A percentile compares a stretch with the other conserved stretches of the same genome.
These are phyloP conservation scores for Cirrhinus mrigala DNA, from an alignment of 2,797 vertebrate genomes.

Conservation along the genomic window DNA sequence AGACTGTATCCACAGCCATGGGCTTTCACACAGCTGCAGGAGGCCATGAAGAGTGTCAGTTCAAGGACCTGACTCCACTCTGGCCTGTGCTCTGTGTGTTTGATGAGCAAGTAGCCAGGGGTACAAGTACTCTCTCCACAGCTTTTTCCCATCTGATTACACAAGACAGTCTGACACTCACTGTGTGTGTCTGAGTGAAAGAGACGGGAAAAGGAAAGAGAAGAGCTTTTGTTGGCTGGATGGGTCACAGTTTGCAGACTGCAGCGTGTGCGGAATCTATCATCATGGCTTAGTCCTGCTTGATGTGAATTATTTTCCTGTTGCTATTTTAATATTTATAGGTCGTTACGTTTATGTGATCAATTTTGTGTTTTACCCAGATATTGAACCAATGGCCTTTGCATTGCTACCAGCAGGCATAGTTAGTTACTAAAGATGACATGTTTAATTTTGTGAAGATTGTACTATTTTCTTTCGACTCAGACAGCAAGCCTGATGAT, in stretches of 20 bases:
- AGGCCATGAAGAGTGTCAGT: conserved; percentile 72
- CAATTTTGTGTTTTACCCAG: too few relatives aligned
- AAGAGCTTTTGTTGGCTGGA: conserved; percentile 60
- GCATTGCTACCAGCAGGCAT: background rate
- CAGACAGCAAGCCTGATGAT: background rate
- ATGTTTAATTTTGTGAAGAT: background rate
- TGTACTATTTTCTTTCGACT: background rate
- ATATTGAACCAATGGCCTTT: background rate
- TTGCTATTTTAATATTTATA: conserved; percentile 24
- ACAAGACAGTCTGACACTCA: conserved; percentile 58
- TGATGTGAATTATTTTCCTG: conserved; percentile 37
- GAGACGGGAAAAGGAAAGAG: conserved; percentile 31
- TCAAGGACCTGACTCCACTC: conserved; percentile 76
- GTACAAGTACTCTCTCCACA: conserved; percentile 76
- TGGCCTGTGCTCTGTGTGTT: conserved; percentile 75
- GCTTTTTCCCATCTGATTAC: conserved; percentile 71
- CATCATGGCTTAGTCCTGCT: conserved; percentile 13
- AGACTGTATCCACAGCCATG: conserved; percentile 46
- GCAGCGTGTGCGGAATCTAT: conserved; percentile 45
- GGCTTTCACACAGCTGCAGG: conserved; percentile 67
- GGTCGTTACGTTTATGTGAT: background rate
- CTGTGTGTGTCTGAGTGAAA: conserved; percentile 38
- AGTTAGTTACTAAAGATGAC: background rate
- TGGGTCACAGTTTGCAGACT: conserved; percentile 58
- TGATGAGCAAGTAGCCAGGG: conserved; percentile 79